Evolutionary conservation across 2,888 invertebrate species (phyloP).

Genomic region (Exephanes ischioxanthus): DNA sequence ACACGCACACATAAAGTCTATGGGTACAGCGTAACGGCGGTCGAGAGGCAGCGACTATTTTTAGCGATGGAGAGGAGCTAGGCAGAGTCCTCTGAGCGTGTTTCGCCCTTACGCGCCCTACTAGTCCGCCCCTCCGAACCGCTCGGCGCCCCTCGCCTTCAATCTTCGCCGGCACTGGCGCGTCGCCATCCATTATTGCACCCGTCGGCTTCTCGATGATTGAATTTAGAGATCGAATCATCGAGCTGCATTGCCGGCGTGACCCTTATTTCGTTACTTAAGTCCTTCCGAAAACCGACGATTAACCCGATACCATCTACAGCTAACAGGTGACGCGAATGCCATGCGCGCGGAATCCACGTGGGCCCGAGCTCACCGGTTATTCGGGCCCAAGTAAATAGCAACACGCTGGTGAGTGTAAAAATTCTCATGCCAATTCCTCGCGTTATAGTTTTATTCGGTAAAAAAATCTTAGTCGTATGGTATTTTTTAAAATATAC

Average conservation of each 20-base stretch:
- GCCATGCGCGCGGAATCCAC: conserved; percentile 34
- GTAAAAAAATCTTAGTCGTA: not conserved
- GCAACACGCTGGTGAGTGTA: not conserved
- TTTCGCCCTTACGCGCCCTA: conserved; percentile 53
- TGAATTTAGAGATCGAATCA: conserved; percentile 29
- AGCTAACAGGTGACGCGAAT: not conserved
- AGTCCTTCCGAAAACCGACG: not conserved
- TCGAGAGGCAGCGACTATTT: conserved; percentile 52
- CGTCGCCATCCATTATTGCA: conserved; percentile 10
- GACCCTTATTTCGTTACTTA: not conserved
- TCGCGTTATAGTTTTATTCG: not conserved
- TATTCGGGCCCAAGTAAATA: conserved; percentile 51
- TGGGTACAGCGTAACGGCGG: conserved; percentile 6
- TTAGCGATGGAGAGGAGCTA: conserved; percentile 52
- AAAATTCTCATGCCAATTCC: not conserved
- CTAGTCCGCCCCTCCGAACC: conserved; percentile 18
- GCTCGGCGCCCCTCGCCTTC: conserved; percentile 12
- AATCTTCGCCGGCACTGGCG: not conserved
- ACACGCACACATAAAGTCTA: not conserved
- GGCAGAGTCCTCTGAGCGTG: conserved; percentile 41
- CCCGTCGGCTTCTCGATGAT: conserved; percentile 8
- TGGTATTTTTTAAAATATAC: not conserved
- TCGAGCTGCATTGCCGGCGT: not conserved
- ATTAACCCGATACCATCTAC: conserved; percentile 2
- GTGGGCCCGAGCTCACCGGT: conserved; percentile 60